Evolutionary conservation across 2,888 invertebrate species (phyloP).

Genomic region (Drosophila aldrichi): DNA sequence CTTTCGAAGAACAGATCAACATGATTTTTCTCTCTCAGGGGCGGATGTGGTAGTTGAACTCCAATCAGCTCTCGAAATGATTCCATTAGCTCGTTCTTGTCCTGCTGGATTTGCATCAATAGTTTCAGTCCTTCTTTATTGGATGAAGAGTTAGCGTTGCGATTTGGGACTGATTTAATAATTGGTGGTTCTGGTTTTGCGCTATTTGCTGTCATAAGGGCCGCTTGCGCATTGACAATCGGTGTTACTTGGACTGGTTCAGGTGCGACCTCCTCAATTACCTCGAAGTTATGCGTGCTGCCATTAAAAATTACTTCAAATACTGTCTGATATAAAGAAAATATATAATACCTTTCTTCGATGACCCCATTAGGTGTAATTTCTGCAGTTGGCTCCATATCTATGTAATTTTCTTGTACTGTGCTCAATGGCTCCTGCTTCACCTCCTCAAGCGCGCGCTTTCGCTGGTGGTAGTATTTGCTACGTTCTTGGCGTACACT

Average conservation of each 20-base stretch:
- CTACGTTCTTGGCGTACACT: conserved; percentile 81
- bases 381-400: conserved; percentile 25
- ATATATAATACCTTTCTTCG: conserved; percentile 45
- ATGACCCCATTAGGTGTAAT: conserved; percentile 18
- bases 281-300: conserved; percentile 31
- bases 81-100: conserved; percentile 83
- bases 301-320: not conserved
- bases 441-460: conserved; percentile 31
- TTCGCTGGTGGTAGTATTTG: conserved; percentile 81
- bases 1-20: conserved; percentile 76
- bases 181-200: conserved; percentile 15
- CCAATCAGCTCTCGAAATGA: conserved; percentile 83
- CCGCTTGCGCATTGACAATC: conserved; percentile 1
- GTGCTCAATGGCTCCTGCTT: conserved; percentile 17
- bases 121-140: conserved; percentile 51
- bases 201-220: conserved; percentile 1
- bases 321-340: not conserved
- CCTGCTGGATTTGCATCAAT: conserved; percentile 53
- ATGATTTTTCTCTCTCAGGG: conserved; percentile 76
- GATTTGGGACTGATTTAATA: conserved; percentile 7
- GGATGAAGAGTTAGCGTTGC: conserved; percentile 9
- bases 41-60: conserved; percentile 47
- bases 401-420: conserved; percentile 15
- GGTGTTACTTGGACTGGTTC: conserved; percentile 31
- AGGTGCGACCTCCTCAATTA: conserved; percentile 8